Percentiles rank a stretch among this genome's conserved stretches.
phyloP scores from a whole-genome alignment of 2,888 invertebrate genomes.

The Drosophila mimetica region DNA sequence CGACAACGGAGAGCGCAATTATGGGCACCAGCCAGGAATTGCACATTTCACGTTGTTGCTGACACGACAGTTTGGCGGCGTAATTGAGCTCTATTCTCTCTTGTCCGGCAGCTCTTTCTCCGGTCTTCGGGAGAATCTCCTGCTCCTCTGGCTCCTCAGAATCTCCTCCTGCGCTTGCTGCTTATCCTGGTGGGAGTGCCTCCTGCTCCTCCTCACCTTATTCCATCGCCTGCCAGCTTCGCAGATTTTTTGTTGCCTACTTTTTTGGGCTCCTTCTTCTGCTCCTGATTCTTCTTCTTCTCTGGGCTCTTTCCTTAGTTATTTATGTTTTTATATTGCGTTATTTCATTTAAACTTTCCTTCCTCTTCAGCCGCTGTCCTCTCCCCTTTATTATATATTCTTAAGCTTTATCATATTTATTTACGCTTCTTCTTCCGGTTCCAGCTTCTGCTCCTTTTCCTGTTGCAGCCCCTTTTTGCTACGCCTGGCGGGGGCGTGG shows the following conservation, averaged over 20 bases:
- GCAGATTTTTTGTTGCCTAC: constrained; percentile 13
- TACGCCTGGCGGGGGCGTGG: constrained; percentile 35
- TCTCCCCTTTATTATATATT: constrained; percentile 62
- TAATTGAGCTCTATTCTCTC: constrained; percentile 75
- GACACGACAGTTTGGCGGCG: constrained; percentile 78
- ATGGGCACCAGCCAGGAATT: constrained; percentile 84
- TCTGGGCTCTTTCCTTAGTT: constrained; percentile 53
- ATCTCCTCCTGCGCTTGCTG: constrained; percentile 13
- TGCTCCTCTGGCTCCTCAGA: constrained; percentile 4
- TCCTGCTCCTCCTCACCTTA: too few species aligned
- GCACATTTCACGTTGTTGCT: constrained; percentile 84
- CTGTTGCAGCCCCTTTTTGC: constrained; percentile 10
- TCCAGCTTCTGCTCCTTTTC: constrained; percentile 27
- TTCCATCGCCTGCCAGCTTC: not conserved
- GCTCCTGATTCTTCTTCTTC: constrained; percentile 2
- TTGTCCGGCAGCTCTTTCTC: constrained; percentile 41
- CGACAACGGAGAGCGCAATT: constrained; percentile 84
- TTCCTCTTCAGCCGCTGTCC: constrained; percentile 50
- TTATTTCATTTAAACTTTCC: constrained; percentile 76
- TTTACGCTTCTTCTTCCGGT: constrained; percentile 61
- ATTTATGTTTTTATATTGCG: constrained; percentile 75
- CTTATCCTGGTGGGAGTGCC: constrained; percentile 1
- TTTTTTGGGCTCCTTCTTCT: constrained; percentile 13
- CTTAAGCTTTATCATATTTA: constrained; percentile 78
- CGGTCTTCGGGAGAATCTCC: not conserved